phyloP scores from a whole-genome alignment of 2,888 invertebrate genomes.

The Nymphalis polychloros region DNA sequence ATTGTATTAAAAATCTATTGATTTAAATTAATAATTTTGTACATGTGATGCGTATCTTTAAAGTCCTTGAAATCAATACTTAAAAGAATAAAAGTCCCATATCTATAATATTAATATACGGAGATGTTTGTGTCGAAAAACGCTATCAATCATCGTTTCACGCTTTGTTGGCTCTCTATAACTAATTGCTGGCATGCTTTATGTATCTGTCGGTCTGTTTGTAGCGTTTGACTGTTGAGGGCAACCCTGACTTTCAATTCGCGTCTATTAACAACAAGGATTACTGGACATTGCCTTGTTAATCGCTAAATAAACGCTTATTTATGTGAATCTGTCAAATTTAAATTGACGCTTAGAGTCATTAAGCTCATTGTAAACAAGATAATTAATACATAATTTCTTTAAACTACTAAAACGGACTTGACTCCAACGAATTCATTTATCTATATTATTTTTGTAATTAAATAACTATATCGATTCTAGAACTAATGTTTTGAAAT shows the following conservation, averaged over 20 bases:
- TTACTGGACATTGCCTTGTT: constrained; percentile 28
- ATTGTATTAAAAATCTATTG: too few species aligned
- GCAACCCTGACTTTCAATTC: constrained; percentile 55
- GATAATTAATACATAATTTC: too few species aligned
- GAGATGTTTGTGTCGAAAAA: constrained; percentile 25
- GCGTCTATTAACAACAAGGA: constrained; percentile 38
- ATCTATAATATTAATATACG: constrained; percentile 16
- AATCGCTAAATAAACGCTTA: constrained; percentile 22
- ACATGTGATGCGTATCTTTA: background rate
- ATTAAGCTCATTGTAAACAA: too few species aligned
- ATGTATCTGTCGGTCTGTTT: constrained; percentile 37
- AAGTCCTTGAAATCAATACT: constrained; percentile 11
- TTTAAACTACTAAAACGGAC: too few species aligned
- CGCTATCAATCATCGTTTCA: constrained; percentile 36
- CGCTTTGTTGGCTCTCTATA: constrained; percentile 30
- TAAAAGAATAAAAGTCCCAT: background rate
- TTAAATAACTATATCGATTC: too few species aligned
- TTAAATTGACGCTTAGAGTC: background rate
- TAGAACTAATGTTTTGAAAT: too few species aligned
- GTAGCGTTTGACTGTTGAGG: constrained; percentile 28
- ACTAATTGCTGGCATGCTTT: constrained; percentile 43
- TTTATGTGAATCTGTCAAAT: constrained; percentile 9
- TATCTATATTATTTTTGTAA: too few species aligned
- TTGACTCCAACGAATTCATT: too few species aligned
- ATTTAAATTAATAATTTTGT: too few species aligned